Base-by-base conservation (phyloP, 2,113 vertebrate species). In the Riparia riparia region DNA sequence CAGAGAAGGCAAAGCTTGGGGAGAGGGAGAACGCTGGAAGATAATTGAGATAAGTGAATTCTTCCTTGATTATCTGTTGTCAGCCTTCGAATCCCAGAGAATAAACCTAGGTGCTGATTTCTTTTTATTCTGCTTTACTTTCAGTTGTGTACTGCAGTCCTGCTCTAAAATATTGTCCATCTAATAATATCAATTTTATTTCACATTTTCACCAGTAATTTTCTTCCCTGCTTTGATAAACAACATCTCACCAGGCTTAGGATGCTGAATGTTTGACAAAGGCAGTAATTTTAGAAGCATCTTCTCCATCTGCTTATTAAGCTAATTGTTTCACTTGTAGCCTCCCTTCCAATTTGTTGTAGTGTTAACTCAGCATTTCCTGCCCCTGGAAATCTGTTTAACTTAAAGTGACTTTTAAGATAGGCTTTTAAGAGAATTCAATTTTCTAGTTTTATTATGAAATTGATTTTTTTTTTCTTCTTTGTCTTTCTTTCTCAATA, bases 361-460 rank as follows among this genome's bases (percentile, higher is more conserved):
- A 76, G 61, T 44, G 73, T 91, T 89, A 95, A 91, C 57, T 96
- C 91, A 95, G 88, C 78, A 57, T 79, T 96, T 96, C 88, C 85
- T 70, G 51, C 66, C 37, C 79, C 61, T 82, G 45, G 76, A 95
- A 91, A 87, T 84, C 44, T 82, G 37, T 66, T 91, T 86, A 83
- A 83, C 22, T 86, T 72, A 22, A 81, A 87, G 58, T 96, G 90
- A 54, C 60, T 79, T 79, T 34, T 54, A 34, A 82, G 25, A 85
- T 26, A 80, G 37, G 32, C 42, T 84, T 76, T 56, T 37, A 72
- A 82, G 37, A 72, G 28, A 89, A 74, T 80, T 54, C n/a, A 54
- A 8, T 84, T 92, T 93, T 93, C 39, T 37, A 50, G 34, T 37
- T 94, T 86, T 70, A 51, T 82, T 42, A 10, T 85, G 80, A 95